A percentile compares a stretch with the other conserved stretches of the same genome.
Conservation (phyloP, 2,888 invertebrate genomes). For the Diploptera punctata region DNA sequence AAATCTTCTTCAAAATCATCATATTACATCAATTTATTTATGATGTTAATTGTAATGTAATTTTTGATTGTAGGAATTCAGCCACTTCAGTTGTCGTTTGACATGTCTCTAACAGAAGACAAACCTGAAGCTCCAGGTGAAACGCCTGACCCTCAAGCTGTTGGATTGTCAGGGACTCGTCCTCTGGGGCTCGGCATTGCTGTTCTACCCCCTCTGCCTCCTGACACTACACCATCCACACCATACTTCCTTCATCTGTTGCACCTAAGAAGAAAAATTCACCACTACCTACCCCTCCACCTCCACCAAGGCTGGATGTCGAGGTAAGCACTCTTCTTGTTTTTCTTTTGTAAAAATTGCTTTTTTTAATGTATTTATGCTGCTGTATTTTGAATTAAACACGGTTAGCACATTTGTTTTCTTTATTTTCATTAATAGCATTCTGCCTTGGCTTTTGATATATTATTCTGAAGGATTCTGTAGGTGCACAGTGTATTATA, state of each 20-base stretch:
- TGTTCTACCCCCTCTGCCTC: constrained; percentile 59
- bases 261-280: constrained; percentile 57
- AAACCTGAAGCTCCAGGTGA: constrained; percentile 75
- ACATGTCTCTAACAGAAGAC: constrained; percentile 59
- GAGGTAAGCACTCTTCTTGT: constrained; percentile 65
- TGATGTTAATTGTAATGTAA: too few relatives aligned
- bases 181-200: constrained; percentile 74
- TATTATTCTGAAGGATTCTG: not conserved
- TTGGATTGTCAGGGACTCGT: constrained; percentile 79
- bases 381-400: too few relatives aligned
- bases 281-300: constrained; percentile 63
- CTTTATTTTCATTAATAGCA: too few relatives aligned
- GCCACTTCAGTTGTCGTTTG: constrained; percentile 62
- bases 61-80: constrained; percentile 54
- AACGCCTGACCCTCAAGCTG: constrained; percentile 75
- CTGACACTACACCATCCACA: constrained; percentile 55
- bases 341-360: too few relatives aligned
- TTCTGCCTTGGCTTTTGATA: not conserved
- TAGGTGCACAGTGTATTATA: not conserved
- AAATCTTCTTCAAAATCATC: too few relatives aligned
- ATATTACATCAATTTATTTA: too few relatives aligned
- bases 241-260: constrained; percentile 58
- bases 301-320: constrained; percentile 63
- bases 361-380: not conserved
- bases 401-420: too few relatives aligned